Conservation (phyloP, 1,140 invertebrate genomes). For the Eumaeus atala region DNA sequence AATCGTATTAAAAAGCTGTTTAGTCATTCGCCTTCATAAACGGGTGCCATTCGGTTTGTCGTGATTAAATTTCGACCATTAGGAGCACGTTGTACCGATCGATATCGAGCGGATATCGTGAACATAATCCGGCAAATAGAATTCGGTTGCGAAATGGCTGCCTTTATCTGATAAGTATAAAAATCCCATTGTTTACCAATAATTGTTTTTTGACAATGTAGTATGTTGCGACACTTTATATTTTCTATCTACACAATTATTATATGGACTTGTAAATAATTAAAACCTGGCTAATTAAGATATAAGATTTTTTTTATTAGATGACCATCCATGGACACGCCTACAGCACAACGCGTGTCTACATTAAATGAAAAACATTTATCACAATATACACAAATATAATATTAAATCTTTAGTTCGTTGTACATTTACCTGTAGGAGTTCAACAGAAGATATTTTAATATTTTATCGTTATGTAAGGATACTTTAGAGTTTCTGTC, state of each 20-base stretch:
- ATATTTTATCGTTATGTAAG: no score
- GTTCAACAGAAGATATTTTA: no score
- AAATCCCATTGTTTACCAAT: slow-evolving; percentile 4
- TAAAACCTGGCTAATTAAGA: no score
- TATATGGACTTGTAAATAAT: no score
- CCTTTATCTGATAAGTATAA: slow-evolving; percentile 41
- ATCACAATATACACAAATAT: no score
- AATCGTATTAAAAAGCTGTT: slow-evolving; percentile 74
- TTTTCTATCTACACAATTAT: neutral
- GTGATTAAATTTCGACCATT: slow-evolving; percentile 73
- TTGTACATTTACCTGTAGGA: no score
- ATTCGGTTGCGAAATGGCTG: slow-evolving; percentile 48
- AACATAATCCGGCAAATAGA: slow-evolving; percentile 64
- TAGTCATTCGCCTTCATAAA: slow-evolving; percentile 72
- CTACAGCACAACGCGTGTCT: no score
- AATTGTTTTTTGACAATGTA: slow-evolving; percentile 3
- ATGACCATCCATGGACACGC: no score
- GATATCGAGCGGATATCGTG: slow-evolving; percentile 58
- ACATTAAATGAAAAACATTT: no score
- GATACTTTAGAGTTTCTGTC: no score
- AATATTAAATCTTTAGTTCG: no score
- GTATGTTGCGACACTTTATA: neutral
- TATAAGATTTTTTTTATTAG: no score
- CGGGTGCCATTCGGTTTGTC: slow-evolving; percentile 71
- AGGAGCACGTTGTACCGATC: slow-evolving; percentile 61